phyloP scores from a whole-genome alignment of 2,113 vertebrate species.

The Cairina moschata region DNA sequence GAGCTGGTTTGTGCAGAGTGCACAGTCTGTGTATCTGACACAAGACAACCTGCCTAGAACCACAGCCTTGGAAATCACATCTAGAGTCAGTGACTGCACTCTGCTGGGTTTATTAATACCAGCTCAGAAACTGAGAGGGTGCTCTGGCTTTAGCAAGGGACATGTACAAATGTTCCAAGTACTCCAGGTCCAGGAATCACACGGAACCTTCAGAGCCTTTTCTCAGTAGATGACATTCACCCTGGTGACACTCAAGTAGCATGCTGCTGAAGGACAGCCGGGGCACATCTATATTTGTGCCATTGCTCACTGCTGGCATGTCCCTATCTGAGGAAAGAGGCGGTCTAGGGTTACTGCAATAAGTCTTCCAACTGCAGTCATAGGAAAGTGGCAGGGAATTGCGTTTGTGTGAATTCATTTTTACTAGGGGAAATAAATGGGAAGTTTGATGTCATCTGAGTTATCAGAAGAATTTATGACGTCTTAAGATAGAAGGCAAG shows the following conservation, averaged over 20 bases:
- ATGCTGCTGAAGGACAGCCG: constrained; percentile 30
- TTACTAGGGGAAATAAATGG: constrained; percentile 46
- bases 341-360: constrained; percentile 68
- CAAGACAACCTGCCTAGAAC: background rate
- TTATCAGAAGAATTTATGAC: constrained; percentile 59
- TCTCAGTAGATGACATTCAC: constrained; percentile 51
- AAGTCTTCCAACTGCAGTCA: constrained; percentile 14
- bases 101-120: background rate
- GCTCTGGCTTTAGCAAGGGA: background rate
- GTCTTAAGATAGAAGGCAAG: constrained; percentile 74
- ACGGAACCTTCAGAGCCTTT: background rate
- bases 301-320: constrained; percentile 65
- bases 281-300: constrained; percentile 85
- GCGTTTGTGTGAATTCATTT: constrained; percentile 13
- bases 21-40: background rate
- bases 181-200: constrained; percentile 27
- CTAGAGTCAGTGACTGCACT: background rate
- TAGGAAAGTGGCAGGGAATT: constrained; percentile 44
- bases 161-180: background rate
- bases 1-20: background rate
- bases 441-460: constrained; percentile 34
- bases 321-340: constrained; percentile 61
- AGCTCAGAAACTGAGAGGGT: background rate
- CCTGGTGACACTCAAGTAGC: constrained; percentile 71
- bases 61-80: background rate